Evolutionary conservation across 2,888 invertebrate species (phyloP).

Genomic region (Sipha maydis): DNA sequence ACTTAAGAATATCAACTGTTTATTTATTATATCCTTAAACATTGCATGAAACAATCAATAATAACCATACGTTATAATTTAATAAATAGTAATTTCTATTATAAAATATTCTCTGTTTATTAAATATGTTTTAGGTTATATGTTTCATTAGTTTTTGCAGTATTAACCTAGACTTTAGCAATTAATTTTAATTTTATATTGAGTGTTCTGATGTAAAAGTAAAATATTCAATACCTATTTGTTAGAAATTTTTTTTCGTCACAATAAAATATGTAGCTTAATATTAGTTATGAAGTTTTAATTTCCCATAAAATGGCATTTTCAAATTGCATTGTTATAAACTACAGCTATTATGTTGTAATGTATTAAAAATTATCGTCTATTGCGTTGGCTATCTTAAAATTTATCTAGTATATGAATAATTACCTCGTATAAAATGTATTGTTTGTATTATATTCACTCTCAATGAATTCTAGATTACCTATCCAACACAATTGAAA

Average conservation of each 20-base stretch:
- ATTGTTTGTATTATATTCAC: background rate
- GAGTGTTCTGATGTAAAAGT: too few relatives aligned
- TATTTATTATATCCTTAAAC: too few relatives aligned
- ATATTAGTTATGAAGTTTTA: background rate
- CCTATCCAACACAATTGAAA: background rate
- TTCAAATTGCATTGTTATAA: background rate
- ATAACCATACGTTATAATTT: too few relatives aligned
- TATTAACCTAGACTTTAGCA: too few relatives aligned
- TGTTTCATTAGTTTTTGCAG: too few relatives aligned
- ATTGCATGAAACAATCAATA: too few relatives aligned
- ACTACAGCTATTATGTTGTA: background rate
- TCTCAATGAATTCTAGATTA: background rate
- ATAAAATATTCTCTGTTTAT: too few relatives aligned
- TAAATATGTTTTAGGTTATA: too few relatives aligned
- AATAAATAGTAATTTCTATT: too few relatives aligned
- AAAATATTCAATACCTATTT: too few relatives aligned
- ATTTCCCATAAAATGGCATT: background rate
- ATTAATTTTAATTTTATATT: too few relatives aligned
- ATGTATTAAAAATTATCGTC: background rate
- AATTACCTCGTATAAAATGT: background rate
- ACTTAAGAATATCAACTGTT: background rate
- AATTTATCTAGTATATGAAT: background rate
- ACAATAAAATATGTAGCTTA: background rate
- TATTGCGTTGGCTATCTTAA: background rate
- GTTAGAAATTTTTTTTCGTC: background rate